These are phyloP conservation scores for Bufo gargarizans DNA, from an alignment of 2,113 vertebrate species.

Conservation along the genomic window DNA sequence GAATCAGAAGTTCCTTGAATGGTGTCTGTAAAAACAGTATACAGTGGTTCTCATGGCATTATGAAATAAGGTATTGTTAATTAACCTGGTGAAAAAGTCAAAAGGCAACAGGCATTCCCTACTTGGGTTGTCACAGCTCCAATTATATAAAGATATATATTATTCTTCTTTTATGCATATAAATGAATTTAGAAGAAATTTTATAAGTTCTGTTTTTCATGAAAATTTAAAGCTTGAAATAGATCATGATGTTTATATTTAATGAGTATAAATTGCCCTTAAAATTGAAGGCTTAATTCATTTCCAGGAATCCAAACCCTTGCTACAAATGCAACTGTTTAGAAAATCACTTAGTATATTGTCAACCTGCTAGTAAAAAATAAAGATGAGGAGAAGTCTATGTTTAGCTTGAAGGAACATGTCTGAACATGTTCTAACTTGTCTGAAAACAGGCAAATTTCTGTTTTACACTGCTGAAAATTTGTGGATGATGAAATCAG, in stretches of 20 bases:
- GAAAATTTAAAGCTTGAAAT: background rate
- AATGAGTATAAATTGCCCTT: background rate
- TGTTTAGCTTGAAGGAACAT: constrained; percentile 40
- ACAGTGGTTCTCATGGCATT: too few relatives aligned
- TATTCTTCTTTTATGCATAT: background rate
- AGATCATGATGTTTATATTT: background rate
- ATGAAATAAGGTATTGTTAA: too few relatives aligned
- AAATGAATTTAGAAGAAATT: background rate
- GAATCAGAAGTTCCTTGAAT: too few relatives aligned
- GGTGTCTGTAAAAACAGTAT: too few relatives aligned
- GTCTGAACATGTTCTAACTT: constrained; percentile 50
- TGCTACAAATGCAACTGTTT: background rate
- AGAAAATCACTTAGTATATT: background rate
- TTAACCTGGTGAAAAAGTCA: background rate
- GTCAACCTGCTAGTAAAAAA: constrained; percentile 16
- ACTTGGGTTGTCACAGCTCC: background rate
- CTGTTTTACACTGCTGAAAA: constrained; percentile 11
- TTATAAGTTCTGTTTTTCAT: background rate
- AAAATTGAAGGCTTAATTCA: background rate
- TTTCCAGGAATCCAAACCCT: background rate
- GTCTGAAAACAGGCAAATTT: constrained; percentile 35
- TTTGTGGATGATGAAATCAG: constrained; percentile 31
- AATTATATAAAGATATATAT: background rate
- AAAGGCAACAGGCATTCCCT: background rate
- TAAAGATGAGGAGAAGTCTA: constrained; percentile 30